Evolutionary conservation across 2,113 vertebrate genomes (phyloP).

Genomic region (Hepsetus odoe): DNA sequence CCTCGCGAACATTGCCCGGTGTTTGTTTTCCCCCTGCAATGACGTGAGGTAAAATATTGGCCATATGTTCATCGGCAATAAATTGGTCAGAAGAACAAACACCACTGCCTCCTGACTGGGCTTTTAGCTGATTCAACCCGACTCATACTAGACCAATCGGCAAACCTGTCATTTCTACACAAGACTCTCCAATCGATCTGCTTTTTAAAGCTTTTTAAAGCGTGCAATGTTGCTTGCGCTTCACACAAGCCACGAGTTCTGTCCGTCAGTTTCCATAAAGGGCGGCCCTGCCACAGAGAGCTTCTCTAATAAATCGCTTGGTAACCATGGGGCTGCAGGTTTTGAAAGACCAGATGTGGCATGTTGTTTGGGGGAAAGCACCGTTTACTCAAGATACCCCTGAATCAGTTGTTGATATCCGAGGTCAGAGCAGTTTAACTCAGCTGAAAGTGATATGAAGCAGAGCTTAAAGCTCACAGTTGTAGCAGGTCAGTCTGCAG

Average conservation of each 20-base stretch:
- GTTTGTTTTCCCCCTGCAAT: conserved; percentile 89
- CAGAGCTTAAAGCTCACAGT: not conserved
- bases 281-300: conserved; percentile 62
- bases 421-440: conserved; percentile 72
- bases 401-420: conserved; percentile 84
- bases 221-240: not conserved
- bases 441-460: conserved; percentile 47
- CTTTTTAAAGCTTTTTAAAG: not conserved
- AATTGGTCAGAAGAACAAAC: conserved; percentile 93
- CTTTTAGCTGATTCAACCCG: conserved; percentile 74
- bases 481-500: not conserved
- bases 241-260: not conserved
- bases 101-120: conserved; percentile 80
- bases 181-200: not conserved
- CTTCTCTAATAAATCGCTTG: conserved; percentile 86
- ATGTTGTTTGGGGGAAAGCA: conserved; percentile 83
- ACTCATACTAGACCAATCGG: conserved; percentile 42
- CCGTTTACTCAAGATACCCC: conserved; percentile 95
- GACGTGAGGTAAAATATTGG: conserved; percentile 95
- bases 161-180: conserved; percentile 36
- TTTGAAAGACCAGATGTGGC: conserved; percentile 89
- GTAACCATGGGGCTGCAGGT: conserved; percentile 87
- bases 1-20: conserved; percentile 76
- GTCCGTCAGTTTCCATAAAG: not conserved
- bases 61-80: conserved; percentile 97